Percentiles rank a stretch among this genome's conserved stretches.
Evolutionary conservation across 53 echinoderm and acorn worm species (phyloP).

Genomic region (Paelopatides confundens): DNA sequence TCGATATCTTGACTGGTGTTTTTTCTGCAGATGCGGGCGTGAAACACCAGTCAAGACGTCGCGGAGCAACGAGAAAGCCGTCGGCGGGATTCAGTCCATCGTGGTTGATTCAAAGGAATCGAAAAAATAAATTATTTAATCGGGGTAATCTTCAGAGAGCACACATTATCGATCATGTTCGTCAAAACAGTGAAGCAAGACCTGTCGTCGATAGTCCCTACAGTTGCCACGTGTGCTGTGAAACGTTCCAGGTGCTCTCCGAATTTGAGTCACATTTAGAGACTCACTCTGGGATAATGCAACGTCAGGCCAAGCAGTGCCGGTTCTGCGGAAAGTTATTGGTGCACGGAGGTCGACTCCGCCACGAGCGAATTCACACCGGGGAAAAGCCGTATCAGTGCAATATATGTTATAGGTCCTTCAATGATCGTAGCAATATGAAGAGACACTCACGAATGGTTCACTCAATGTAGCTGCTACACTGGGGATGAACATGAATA

Average conservation of each 20-base stretch:
- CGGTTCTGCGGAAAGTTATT: constrained; percentile 7
- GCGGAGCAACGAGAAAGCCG: not conserved
- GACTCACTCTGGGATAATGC: not conserved
- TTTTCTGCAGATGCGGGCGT: not conserved
- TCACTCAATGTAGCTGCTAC: not conserved
- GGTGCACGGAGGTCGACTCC: not conserved
- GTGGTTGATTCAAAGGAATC: not conserved
- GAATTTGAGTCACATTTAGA: not conserved
- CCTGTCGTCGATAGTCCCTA: not conserved
- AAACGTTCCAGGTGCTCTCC: not conserved
- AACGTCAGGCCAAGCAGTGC: not conserved
- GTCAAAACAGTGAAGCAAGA: not conserved
- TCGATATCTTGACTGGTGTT: constrained; percentile 30
- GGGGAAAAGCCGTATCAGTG: constrained; percentile 26
- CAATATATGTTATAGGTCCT: not conserved
- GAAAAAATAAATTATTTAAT: not conserved
- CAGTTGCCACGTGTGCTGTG: not conserved
- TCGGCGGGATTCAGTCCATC: not conserved
- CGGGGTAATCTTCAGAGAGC: not conserved
- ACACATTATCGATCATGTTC: not conserved
- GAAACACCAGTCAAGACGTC: constrained; percentile 35
- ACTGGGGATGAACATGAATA: too few species aligned
- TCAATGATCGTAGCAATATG: constrained; percentile 14
- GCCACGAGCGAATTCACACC: constrained; percentile 30
- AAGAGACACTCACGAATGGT: constrained; percentile 5